Evolutionary conservation across 2,113 vertebrate genomes (phyloP).

Genomic region (Tyto alba): DNA sequence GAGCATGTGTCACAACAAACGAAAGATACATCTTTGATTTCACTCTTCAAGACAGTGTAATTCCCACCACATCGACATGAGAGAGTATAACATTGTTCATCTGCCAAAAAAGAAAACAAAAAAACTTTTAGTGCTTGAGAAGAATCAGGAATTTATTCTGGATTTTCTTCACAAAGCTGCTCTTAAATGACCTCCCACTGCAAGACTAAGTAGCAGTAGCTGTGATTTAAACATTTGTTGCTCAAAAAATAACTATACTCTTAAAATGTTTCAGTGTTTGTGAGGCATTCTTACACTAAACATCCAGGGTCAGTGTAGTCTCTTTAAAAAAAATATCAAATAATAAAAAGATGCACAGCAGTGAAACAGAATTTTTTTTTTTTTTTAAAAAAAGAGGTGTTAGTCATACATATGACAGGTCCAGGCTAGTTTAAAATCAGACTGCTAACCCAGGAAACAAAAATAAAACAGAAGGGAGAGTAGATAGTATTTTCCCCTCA

Average conservation of each 20-base stretch:
- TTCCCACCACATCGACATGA: constrained; percentile 77
- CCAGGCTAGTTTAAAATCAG: neutral
- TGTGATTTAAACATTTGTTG: neutral
- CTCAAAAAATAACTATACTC: neutral
- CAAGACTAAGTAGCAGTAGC: neutral
- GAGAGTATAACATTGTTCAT: constrained; percentile 64
- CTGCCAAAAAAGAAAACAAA: constrained; percentile 52
- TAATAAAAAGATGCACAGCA: neutral
- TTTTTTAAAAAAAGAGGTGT: no score
- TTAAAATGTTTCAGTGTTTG: neutral
- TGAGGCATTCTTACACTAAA: neutral
- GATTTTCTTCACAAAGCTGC: neutral
- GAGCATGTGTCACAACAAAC: constrained; percentile 78
- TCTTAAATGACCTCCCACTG: neutral
- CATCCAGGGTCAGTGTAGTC: neutral
- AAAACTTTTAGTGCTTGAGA: neutral
- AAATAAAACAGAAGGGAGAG: neutral
- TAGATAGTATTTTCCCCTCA: neutral
- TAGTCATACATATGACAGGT: neutral
- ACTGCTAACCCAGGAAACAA: neutral
- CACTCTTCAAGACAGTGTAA: constrained; percentile 67
- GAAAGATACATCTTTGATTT: constrained; percentile 64
- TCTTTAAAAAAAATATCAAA: neutral
- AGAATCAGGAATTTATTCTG: neutral
- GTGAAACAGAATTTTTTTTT: no score